phyloP scores from a whole-genome alignment of 2,113 vertebrate species.

The Thamnaconus septentrionalis region DNA sequence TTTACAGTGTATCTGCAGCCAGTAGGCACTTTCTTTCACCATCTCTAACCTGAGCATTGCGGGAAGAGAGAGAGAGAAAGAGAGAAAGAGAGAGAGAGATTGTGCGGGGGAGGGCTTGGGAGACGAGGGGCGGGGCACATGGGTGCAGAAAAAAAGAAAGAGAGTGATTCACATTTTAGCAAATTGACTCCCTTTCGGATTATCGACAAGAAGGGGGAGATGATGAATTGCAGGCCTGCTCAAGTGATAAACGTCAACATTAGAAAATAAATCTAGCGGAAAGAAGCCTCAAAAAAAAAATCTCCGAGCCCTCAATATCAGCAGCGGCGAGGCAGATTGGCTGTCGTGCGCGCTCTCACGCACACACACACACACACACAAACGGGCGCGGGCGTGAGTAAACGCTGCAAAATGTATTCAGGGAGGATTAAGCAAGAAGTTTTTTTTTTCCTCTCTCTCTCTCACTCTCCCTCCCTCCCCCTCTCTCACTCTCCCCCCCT shows the following conservation, averaged over 20 bases:
- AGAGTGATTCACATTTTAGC: conserved; percentile 65
- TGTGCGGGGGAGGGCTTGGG: too few species aligned
- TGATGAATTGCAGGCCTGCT: conserved; percentile 75
- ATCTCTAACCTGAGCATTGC: not conserved
- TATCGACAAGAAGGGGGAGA: conserved; percentile 71
- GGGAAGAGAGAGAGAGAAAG: not conserved
- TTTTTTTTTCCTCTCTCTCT: conserved; percentile 7
- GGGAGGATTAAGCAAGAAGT: conserved; percentile 68
- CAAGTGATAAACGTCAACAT: conserved; percentile 83
- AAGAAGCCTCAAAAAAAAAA: conserved; percentile 77
- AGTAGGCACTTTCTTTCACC: too few species aligned
- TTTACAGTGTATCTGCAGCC: conserved; percentile 23
- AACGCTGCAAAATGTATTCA: conserved; percentile 64
- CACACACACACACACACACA: not conserved
- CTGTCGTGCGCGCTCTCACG: conserved; percentile 31
- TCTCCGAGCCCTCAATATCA: conserved; percentile 69
- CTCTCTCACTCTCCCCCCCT: not conserved
- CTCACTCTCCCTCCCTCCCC: conserved; percentile 8
- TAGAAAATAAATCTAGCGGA: conserved; percentile 83
- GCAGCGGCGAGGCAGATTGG: conserved; percentile 56
- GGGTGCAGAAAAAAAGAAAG: conserved; percentile 30
- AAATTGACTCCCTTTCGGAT: conserved; percentile 70
- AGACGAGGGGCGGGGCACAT: too few species aligned
- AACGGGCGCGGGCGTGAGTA: not conserved
- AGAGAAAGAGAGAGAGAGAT: not conserved